Base-by-base conservation (phyloP, 2,888 invertebrate species). In the Polymixis flavicincta region DNA sequence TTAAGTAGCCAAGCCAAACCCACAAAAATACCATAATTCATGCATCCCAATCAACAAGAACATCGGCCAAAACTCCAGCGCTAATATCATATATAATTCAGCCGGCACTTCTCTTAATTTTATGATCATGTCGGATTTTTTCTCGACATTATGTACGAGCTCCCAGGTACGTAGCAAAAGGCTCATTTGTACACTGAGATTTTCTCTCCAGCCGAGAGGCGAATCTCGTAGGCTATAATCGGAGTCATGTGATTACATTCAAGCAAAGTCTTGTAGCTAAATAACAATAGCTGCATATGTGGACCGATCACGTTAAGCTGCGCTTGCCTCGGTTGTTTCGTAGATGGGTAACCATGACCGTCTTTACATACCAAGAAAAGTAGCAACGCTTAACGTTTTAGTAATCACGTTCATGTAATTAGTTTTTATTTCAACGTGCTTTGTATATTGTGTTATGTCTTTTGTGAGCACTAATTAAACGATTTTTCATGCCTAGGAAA, bases 51-150 rank as follows among this genome's bases (percentile, higher is more conserved):
- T 83, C 69, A 83, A 66, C 71, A 66, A 13, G 67, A 71, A 66
- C 63, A 66, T 66, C 28, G 13, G 45, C 32, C 42, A 32, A 45
- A 81, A 81, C 66, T 71, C 73, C 65, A 13, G 72, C 13, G 28
- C 55, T 74, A 64, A 52, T 59, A 57, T 73, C 61, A 76, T 78
- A 64, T 63, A 80, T 87, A 78, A 83, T 79, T 83, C 83, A 78
- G 32, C 13, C 61, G n/a, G 67, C 68, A 73, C 74, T 83, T 70
- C 64, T 42, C 66, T 73, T 86, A 84, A 87, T 86, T 85, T 85
- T 82, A 87, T 76, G 85, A 81, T 78, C 77, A 82, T 77, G 80
- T 85, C 45, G 76, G 78, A 82, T 75, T 87, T 86, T 82, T 81
- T 67, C 74, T 67, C 70, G 4, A 77, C 71, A 77, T 82, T 84